These are phyloP conservation scores for Pipra filicauda DNA, from an alignment of 2,113 vertebrate genomes.

Conservation along the genomic window DNA sequence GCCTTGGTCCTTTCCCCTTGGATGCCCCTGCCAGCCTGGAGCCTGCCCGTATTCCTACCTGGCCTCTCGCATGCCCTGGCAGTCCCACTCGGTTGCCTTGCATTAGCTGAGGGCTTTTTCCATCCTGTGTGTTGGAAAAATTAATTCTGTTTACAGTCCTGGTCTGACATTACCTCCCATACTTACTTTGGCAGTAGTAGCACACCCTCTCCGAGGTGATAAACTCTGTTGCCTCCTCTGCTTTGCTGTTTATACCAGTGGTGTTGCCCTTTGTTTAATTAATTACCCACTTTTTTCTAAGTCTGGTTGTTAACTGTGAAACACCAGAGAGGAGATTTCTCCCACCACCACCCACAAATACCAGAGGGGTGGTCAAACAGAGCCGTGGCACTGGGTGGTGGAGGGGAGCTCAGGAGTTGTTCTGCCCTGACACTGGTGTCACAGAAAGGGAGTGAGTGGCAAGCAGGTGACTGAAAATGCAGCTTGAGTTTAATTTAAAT, in stretches of 20 bases:
- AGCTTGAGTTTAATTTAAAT: background rate
- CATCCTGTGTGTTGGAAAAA: background rate
- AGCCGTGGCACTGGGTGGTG: accelerated
- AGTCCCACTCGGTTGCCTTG: background rate
- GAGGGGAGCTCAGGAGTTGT: background rate
- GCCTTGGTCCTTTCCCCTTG: background rate
- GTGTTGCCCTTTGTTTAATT: background rate
- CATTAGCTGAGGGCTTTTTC: background rate
- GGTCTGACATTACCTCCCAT: no score
- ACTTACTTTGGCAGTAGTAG: background rate
- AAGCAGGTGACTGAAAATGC: background rate
- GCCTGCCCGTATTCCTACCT: background rate
- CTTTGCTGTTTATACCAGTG: background rate
- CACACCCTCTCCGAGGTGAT: accelerated
- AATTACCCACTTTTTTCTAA: background rate
- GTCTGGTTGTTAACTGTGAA: background rate
- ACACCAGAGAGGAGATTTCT: background rate
- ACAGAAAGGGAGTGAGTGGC: background rate
- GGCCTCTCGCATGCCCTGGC: accelerated
- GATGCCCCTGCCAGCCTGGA: background rate
- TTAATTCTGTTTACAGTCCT: background rate
- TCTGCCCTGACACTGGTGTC: background rate
- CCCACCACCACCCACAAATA: background rate
- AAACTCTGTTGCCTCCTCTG: background rate
- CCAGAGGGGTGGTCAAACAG: background rate